Evolutionary conservation across 2,888 invertebrate species (phyloP), one percentile per base, ranked within the genome.

Genomic region (Leptodirus hochenwartii): DNA sequence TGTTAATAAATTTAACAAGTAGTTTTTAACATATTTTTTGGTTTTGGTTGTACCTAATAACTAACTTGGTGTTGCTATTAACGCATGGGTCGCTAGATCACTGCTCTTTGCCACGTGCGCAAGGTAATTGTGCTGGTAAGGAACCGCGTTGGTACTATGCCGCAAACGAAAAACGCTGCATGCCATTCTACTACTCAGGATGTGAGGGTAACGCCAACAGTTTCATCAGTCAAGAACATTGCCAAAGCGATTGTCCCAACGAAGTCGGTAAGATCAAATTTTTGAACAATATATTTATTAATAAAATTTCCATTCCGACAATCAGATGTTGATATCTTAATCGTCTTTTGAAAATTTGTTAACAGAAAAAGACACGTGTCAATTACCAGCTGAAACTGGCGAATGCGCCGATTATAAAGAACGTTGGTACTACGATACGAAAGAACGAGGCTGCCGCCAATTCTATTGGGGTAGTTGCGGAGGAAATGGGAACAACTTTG

Each of bases 391-490:
- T 2, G 62, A 70, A 33, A 60, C 69, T 33, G 88, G 88, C 8
- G 73, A 75, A 24, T 88, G 88, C 43, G 66, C 66, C 31, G 70
- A 76, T 42, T 82, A 80, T 47, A 66, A 66, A 4, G 59, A 66
- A 35, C 66, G 69, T 34, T 93, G 82, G 79, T 88, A 78, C 59
- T 91, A 67, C 53, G 82, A 91, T 49, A 72, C 78, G 0, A 64
- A 65, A 43, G 69, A 71, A 26, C 64, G 68, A 35, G 60, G 61
- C 17, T 95, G 93, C 51, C 59, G 66, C 30, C 73, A 72, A 45
- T 93, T 91, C 58, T 72, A 80, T 42, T 91, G 77, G 50, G 84
- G 88, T 20, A 91, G 93, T 27, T 93, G 93, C 49, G 78, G 76
- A 11, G 93, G 91, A 15, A 96, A 95, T 47, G 69, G 65, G 2